Percentiles rank a stretch among this genome's conserved stretches.
Evolutionary conservation across 2,888 invertebrate genomes (phyloP).

Genomic region (Philereme transversata): DNA sequence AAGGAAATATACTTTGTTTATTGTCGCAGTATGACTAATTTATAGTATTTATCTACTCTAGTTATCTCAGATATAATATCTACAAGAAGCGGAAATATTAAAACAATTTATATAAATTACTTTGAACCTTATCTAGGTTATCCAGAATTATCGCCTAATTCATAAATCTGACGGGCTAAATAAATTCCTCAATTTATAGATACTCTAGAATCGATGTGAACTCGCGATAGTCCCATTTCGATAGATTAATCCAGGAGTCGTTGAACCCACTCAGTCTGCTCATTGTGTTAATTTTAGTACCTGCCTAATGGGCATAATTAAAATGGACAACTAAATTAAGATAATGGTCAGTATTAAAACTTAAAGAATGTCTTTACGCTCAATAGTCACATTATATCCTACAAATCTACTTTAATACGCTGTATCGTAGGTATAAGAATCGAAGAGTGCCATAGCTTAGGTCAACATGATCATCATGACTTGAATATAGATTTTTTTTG

Average conservation of each 20-base stretch:
- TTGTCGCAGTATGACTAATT: slow-evolving; percentile 1
- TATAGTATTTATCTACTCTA: too few relatives aligned
- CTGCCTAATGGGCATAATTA: too few relatives aligned
- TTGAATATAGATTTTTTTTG: too few relatives aligned
- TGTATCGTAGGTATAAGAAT: too few relatives aligned
- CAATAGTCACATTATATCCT: too few relatives aligned
- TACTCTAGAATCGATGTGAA: slow-evolving; percentile 1
- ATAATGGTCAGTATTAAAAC: too few relatives aligned
- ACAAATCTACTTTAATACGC: too few relatives aligned
- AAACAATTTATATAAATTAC: slow-evolving; percentile 15
- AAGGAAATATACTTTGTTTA: slow-evolving; percentile 1
- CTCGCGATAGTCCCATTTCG: slow-evolving; percentile 10
- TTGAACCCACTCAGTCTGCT: slow-evolving; percentile 48
- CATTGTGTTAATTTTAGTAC: slow-evolving; percentile 9
- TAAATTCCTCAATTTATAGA: background rate
- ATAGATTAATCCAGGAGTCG: slow-evolving; percentile 31
- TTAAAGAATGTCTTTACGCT: too few relatives aligned
- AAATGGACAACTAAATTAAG: too few relatives aligned
- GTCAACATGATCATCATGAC: too few relatives aligned
- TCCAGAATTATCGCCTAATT: slow-evolving; percentile 13
- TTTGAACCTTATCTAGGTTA: slow-evolving; percentile 13
- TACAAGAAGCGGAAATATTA: background rate
- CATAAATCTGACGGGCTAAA: slow-evolving; percentile 8
- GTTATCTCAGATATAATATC: too few relatives aligned
- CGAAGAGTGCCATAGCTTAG: too few relatives aligned